Conservation (phyloP, 2,888 invertebrate genomes). For the Plagiodera versicolora region DNA sequence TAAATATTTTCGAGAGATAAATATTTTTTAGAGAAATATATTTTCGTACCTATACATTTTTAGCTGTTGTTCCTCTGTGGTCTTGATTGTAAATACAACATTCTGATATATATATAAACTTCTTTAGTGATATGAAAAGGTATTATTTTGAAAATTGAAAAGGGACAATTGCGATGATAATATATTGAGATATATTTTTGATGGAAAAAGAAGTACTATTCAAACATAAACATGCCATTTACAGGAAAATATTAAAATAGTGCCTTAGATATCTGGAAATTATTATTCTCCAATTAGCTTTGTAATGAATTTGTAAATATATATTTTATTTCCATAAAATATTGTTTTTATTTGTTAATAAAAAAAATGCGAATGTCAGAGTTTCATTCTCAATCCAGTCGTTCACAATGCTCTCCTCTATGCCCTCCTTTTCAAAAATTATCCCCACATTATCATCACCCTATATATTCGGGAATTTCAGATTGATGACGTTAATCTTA, state of each 20-base stretch:
- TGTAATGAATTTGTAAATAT: constrained; percentile 29
- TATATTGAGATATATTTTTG: too few relatives aligned
- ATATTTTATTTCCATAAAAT: constrained; percentile 39
- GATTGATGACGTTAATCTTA: too few relatives aligned
- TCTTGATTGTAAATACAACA: constrained; percentile 6
- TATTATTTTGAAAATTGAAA: constrained; percentile 6
- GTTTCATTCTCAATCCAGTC: not conserved
- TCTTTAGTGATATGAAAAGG: constrained; percentile 5
- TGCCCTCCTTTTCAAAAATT: too few relatives aligned
- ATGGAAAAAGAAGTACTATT: not conserved
- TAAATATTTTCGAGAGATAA: too few relatives aligned
- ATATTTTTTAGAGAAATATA: constrained; percentile 6
- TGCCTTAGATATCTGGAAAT: constrained; percentile 31
- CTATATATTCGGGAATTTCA: too few relatives aligned
- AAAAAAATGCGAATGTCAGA: constrained; percentile 33
- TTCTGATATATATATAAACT: constrained; percentile 15
- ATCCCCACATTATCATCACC: too few relatives aligned
- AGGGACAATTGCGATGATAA: not conserved
- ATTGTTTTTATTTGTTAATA: constrained; percentile 43
- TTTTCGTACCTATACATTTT: constrained; percentile 10
- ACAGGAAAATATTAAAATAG: constrained; percentile 27
- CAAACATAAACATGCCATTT: constrained; percentile 18
- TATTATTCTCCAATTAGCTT: constrained; percentile 23
- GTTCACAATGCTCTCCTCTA: too few relatives aligned
- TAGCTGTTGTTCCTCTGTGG: constrained; percentile 2